Percentiles rank a stretch among this genome's conserved stretches.
Evolutionary conservation across 2,888 invertebrate genomes (phyloP).

Genomic region (Nymphalis urticae): DNA sequence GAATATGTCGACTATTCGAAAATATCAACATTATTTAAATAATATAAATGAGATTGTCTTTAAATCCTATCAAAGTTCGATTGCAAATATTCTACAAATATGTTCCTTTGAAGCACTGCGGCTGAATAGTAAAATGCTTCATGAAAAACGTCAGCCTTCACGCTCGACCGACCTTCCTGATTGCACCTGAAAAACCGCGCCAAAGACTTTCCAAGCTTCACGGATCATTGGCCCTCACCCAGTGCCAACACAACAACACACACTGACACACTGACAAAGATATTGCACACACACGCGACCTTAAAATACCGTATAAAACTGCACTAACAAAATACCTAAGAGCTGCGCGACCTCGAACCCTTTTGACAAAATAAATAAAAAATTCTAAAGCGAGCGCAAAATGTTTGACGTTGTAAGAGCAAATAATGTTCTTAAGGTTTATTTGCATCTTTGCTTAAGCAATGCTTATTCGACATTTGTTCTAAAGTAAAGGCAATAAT

Average conservation of each 20-base stretch:
- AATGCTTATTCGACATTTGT: neutral
- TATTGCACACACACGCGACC: neutral
- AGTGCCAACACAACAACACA: constrained; percentile 46
- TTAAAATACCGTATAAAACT: constrained; percentile 8
- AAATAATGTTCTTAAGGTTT: neutral
- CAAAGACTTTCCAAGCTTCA: constrained; percentile 29
- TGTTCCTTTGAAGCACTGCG: constrained; percentile 14
- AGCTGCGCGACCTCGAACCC: constrained; percentile 13
- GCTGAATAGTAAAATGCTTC: constrained; percentile 38
- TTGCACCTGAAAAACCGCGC: constrained; percentile 35
- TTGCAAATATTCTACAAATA: constrained; percentile 9
- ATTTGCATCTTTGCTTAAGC: neutral
- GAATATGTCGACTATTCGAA: neutral
- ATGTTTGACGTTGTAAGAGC: neutral
- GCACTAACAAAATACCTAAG: constrained; percentile 12
- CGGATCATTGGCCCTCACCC: constrained; percentile 22
- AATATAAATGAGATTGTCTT: neutral
- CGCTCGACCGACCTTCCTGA: constrained; percentile 51
- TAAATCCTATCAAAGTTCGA: neutral
- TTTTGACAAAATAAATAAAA: constrained; percentile 13
- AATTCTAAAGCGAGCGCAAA: neutral
- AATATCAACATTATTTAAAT: neutral
- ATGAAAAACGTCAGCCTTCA: constrained; percentile 56
- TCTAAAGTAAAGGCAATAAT: no score
- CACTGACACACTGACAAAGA: constrained; percentile 40